phyloP scores from a whole-genome alignment of 2,888 invertebrate genomes.

The Idaea aversata region DNA sequence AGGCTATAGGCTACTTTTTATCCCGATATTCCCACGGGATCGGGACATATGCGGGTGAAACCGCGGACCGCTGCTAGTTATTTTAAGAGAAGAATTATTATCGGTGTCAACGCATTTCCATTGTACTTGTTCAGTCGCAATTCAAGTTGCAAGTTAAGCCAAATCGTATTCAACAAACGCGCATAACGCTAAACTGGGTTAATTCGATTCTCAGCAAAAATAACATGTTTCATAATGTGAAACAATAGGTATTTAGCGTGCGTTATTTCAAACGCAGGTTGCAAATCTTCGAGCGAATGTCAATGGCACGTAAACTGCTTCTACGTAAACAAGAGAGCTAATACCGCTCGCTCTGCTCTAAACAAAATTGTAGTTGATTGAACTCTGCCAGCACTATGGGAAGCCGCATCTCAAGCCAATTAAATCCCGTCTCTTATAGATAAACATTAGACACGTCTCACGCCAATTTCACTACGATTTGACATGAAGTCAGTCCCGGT shows the following conservation, averaged over 20 bases:
- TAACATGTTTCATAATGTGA: slow-evolving; percentile 34
- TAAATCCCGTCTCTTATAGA: no score
- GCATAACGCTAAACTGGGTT: slow-evolving; percentile 18
- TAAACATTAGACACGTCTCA: neutral
- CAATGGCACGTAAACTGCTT: slow-evolving; percentile 65
- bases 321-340: slow-evolving; percentile 33
- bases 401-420: slow-evolving; percentile 41
- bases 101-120: neutral
- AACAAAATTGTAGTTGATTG: slow-evolving; percentile 60
- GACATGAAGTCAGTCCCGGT: neutral
- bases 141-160: slow-evolving; percentile 2
- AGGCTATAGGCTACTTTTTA: no score
- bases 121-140: neutral
- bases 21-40: no score
- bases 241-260: slow-evolving; percentile 40
- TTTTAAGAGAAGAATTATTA: neutral
- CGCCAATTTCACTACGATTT: neutral
- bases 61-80: no score
- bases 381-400: slow-evolving; percentile 41
- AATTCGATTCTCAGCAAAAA: slow-evolving; percentile 36
- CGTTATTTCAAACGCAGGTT: slow-evolving; percentile 53
- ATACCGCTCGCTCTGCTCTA: slow-evolving; percentile 42
- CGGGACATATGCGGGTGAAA: no score
- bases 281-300: slow-evolving; percentile 57
- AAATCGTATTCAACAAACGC: slow-evolving; percentile 2